phyloP scores from a whole-genome alignment of 1,140 invertebrate genomes.

The Pantala flavescens region DNA sequence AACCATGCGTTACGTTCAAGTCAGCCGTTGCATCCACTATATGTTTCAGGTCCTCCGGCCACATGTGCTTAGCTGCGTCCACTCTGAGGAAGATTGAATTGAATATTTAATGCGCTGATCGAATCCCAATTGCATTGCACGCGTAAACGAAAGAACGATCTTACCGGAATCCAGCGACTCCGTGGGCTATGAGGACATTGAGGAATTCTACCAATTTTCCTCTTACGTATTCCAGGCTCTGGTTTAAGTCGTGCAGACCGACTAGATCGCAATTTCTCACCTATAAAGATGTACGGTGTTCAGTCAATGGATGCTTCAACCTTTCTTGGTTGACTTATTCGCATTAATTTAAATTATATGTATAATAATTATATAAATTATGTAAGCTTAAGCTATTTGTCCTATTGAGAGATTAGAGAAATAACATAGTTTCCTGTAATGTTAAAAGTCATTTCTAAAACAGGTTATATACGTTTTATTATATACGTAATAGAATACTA shows the following conservation, averaged over 20 bases:
- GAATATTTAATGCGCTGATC: too few relatives aligned
- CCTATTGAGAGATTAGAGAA: too few relatives aligned
- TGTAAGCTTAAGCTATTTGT: neutral
- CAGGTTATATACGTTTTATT: too few relatives aligned
- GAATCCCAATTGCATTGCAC: too few relatives aligned
- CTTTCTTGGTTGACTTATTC: neutral
- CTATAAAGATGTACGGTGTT: constrained; percentile 21
- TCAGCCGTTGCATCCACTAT: constrained; percentile 52
- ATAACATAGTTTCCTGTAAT: too few relatives aligned
- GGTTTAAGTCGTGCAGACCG: constrained; percentile 42
- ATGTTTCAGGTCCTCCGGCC: constrained; percentile 54
- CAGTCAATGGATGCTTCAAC: too few relatives aligned
- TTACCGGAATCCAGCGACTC: constrained; percentile 1
- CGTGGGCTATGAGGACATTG: neutral
- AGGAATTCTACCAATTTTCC: constrained; percentile 38
- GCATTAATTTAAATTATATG: neutral
- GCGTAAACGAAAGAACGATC: neutral
- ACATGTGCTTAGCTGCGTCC: constrained; percentile 74
- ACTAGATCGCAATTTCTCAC: constrained; percentile 43
- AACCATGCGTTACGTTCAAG: constrained; percentile 47
- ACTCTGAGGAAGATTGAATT: constrained; percentile 34
- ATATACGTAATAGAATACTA: too few relatives aligned
- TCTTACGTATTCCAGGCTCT: constrained; percentile 39
- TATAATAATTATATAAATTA: too few relatives aligned
- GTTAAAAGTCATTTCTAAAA: too few relatives aligned